Conservation (phyloP, 2,888 invertebrate species). For the Mythimna loreyi region DNA sequence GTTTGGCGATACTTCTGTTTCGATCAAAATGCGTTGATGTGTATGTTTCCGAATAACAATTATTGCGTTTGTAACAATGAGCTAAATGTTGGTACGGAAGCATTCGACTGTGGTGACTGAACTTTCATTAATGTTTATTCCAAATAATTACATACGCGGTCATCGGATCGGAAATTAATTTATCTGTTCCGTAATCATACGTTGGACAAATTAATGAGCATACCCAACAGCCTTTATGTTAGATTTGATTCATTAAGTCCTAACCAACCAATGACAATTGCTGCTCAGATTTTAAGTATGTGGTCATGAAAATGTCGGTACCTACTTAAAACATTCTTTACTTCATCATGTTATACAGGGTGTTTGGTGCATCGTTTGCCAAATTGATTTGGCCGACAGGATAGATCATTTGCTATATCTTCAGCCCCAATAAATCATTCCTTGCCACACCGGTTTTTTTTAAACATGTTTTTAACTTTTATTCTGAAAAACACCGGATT, state of each 20-base stretch:
- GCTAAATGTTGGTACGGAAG: background rate
- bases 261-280: background rate
- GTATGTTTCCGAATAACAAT: background rate
- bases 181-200: constrained; percentile 22
- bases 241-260: background rate
- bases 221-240: constrained; percentile 13
- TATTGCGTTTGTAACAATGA: constrained; percentile 6
- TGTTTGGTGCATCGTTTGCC: too few species aligned
- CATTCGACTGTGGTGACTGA: background rate
- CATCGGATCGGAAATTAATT: constrained; percentile 36
- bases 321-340: too few species aligned
- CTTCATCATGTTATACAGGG: too few species aligned
- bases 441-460: too few species aligned
- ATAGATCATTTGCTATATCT: too few species aligned
- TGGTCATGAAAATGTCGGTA: background rate
- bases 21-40: too few species aligned
- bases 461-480: too few species aligned
- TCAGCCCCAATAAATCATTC: too few species aligned
- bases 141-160: constrained; percentile 37
- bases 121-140: constrained; percentile 19
- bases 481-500: too few species aligned
- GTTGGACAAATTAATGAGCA: constrained; percentile 19
- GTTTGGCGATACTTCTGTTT: background rate
- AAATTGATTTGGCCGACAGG: too few species aligned
- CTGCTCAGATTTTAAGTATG: background rate